phyloP scores from a whole-genome alignment of 1,140 invertebrate species.

The Plectus sambesii region DNA sequence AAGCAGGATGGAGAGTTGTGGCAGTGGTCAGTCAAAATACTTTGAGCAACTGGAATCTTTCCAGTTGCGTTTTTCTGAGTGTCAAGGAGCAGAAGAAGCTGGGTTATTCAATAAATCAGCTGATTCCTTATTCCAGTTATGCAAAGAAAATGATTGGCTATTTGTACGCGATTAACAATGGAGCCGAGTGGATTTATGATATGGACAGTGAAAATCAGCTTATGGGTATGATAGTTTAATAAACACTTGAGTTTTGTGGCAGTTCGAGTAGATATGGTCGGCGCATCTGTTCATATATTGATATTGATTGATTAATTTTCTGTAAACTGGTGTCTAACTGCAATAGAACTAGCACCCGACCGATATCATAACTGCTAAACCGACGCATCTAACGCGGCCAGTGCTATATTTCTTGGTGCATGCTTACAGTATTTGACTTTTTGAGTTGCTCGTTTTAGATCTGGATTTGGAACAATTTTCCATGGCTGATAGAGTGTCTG shows the following conservation, averaged over 20 bases:
- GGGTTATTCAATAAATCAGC: slow-evolving; percentile 9
- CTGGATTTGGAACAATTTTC: no score
- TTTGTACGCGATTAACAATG: slow-evolving; percentile 33
- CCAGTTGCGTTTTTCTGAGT: slow-evolving; percentile 23
- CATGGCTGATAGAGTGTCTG: slow-evolving; percentile 3
- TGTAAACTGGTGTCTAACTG: not conserved
- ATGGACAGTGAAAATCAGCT: slow-evolving; percentile 46
- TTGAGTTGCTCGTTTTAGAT: no score
- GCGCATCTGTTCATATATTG: slow-evolving; percentile 10
- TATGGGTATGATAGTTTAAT: slow-evolving; percentile 6
- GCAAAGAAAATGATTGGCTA: slow-evolving; percentile 33
- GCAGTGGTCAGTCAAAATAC: slow-evolving; percentile 40
- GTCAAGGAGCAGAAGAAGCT: slow-evolving; percentile 23
- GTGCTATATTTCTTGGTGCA: no score
- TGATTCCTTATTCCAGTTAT: slow-evolving; percentile 27
- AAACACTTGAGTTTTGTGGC: no score
- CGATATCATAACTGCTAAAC: no score
- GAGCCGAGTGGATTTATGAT: slow-evolving; percentile 45
- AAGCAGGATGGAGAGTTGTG: slow-evolving; percentile 35
- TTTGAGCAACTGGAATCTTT: slow-evolving; percentile 28
- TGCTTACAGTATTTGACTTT: no score
- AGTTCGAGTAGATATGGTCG: no score
- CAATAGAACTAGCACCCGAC: no score
- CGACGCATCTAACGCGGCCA: no score
- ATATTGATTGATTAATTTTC: slow-evolving; percentile 8